A percentile compares a stretch with the other conserved stretches of the same genome.
phyloP scores from a whole-genome alignment of 2,888 invertebrate species.

The Nipponacmea schrenckii region DNA sequence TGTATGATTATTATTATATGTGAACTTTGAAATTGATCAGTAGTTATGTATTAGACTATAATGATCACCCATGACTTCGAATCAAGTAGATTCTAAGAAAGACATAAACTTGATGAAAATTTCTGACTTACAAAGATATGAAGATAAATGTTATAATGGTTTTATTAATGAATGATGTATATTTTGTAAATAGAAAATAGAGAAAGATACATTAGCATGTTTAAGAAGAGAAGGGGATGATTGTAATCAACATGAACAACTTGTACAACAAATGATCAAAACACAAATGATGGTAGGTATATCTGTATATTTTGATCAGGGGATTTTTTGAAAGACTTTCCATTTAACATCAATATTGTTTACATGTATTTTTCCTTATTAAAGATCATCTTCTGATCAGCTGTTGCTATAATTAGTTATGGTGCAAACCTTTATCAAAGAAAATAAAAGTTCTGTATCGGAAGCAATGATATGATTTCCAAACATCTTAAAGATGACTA shows the following conservation, averaged over 20 bases:
- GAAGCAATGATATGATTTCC: no score
- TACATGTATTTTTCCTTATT: no score
- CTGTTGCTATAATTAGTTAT: background rate
- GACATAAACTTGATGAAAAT: no score
- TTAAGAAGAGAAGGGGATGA: constrained; percentile 44
- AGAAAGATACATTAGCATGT: constrained; percentile 41
- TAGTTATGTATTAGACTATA: background rate
- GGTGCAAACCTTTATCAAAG: background rate
- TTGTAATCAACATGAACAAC: constrained; percentile 39
- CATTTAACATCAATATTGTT: constrained; percentile 46
- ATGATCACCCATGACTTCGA: background rate
- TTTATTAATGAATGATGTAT: no score
- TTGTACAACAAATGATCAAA: constrained; percentile 43
- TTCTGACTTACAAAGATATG: no score
- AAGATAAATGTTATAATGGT: no score
- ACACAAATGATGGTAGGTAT: constrained; percentile 45
- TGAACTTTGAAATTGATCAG: no score
- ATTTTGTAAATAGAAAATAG: constrained; percentile 37
- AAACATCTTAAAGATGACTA: no score
- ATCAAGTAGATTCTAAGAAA: no score
- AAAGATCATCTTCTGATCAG: no score
- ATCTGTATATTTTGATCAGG: background rate
- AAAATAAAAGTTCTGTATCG: no score
- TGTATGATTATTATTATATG: no score
- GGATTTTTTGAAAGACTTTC: constrained; percentile 40